Base-by-base conservation (phyloP, 2,797 vertebrate genomes). In the Protosalanx chinensis region DNA sequence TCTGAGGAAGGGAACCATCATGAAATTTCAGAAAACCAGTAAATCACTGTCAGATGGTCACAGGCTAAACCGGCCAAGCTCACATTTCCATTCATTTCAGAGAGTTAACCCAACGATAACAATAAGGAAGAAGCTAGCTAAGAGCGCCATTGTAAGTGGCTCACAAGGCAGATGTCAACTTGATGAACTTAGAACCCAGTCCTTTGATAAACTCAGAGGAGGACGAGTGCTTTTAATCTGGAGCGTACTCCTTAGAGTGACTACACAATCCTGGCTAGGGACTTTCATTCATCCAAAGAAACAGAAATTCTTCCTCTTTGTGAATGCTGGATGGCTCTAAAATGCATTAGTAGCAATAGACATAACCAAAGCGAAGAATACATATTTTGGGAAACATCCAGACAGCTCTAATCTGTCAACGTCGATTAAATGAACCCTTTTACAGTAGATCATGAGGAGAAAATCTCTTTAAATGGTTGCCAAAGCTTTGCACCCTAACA, bases 1-100 rank as follows among this genome's bases (percentile, higher is more conserved):
- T 80, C 51, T 79, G 73, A 88, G 84, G 82, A 90, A 82, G 80
- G 85, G 80, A 90, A 78, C 80, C 76, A 88, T 90, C 90, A 85
- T 73, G 75, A 81, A 88, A 88, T 89, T 89, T 78, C 80, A 81
- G 72, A 80, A 79, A 81, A 88, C 88, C 85, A 85, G 84, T 77
- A 90, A 91, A 92, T 93, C 79, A 81, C 84, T 92, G 86, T 92
- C 90, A 92, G 90, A 91, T 91, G 90, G 82, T 82, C 82, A 73
- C 60, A 71, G 74, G 79, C 72, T 63, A 73, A 51, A 74, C 41
- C 72, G 76, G 83, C 73, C 64, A 81, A 80, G 77, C 58, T 75
- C 70, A 74, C 80, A 83, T 86, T 82, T 78, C 75, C 85, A 81
- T 80, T 79, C 82, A 76, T 68, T 76, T 83, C 70, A 79, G 32